Conservation (phyloP, 2,797 vertebrate species). For the Aldrovandia affinis region DNA sequence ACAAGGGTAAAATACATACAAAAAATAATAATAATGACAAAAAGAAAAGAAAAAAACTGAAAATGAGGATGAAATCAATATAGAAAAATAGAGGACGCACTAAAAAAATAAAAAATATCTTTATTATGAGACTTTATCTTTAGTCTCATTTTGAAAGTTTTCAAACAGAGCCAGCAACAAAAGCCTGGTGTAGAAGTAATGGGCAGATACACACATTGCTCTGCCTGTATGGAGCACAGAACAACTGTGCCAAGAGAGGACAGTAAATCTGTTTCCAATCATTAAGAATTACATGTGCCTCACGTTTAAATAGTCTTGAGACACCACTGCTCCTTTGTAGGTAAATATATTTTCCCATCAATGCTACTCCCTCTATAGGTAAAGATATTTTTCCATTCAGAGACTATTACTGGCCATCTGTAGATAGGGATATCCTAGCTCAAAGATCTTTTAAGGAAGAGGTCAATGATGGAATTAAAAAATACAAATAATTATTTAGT, state of each 20-base stretch:
- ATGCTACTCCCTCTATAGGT: not conserved
- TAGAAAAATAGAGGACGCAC: not conserved
- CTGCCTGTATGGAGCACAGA: not conserved
- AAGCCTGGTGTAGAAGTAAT: not conserved
- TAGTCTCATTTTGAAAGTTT: not conserved
- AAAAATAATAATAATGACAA: too few relatives aligned
- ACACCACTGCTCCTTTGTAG: not conserved
- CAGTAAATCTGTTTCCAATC: not conserved
- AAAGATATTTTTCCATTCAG: slow-evolving; percentile 16
- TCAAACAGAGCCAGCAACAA: not conserved
- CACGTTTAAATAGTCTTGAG: not conserved
- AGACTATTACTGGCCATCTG: slow-evolving; percentile 11
- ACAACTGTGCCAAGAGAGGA: not conserved
- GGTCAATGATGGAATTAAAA: slow-evolving; percentile 12
- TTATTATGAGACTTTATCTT: not conserved
- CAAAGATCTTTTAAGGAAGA: not conserved
- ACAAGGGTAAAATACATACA: too few relatives aligned
- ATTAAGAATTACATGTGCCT: not conserved
- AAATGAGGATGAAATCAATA: too few relatives aligned
- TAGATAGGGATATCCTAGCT: not conserved
- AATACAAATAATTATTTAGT: slow-evolving; percentile 20
- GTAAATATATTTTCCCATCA: not conserved
- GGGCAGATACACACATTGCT: not conserved
- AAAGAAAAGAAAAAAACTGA: too few relatives aligned
- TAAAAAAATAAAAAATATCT: not conserved